phyloP scores from a whole-genome alignment of 2,888 invertebrate species.

The Epinotia nisella region DNA sequence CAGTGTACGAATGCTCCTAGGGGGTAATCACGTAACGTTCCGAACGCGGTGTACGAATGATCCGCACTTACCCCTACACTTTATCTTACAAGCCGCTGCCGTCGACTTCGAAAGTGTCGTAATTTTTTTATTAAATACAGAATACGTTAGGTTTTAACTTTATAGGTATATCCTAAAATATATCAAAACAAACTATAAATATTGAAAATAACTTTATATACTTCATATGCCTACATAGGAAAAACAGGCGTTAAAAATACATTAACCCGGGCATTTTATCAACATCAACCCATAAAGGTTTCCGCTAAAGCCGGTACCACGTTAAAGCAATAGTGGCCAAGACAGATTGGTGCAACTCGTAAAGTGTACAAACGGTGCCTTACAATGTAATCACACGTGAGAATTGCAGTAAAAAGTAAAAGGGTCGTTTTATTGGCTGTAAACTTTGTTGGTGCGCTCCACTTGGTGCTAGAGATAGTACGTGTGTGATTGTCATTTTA shows the following conservation, averaged over 20 bases:
- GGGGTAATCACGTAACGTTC: too few relatives aligned
- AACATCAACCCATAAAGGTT: constrained; percentile 21
- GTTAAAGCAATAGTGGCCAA: constrained; percentile 30
- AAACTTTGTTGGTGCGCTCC: constrained; percentile 53
- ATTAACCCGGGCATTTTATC: constrained; percentile 28
- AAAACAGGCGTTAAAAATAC: constrained; percentile 21
- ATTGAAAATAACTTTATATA: not conserved
- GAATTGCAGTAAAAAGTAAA: constrained; percentile 53
- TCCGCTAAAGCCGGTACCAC: not conserved
- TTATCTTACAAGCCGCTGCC: too few relatives aligned
- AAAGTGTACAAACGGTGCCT: constrained; percentile 35
- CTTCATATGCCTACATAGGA: not conserved
- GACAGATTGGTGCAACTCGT: constrained; percentile 39
- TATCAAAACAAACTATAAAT: too few relatives aligned
- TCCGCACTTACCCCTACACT: too few relatives aligned
- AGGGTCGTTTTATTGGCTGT: constrained; percentile 55
- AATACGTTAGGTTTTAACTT: too few relatives aligned
- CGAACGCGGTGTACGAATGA: too few relatives aligned
- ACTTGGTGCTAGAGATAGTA: constrained; percentile 41
- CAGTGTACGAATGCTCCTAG: too few relatives aligned
- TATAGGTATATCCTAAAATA: too few relatives aligned
- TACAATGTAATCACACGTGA: constrained; percentile 54
- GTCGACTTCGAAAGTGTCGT: too few relatives aligned
- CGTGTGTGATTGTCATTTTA: not conserved
- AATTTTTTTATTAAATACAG: too few relatives aligned